These are phyloP conservation scores for Aeoliscus strigatus DNA, from an alignment of 2,797 vertebrate genomes.

Conservation along the genomic window DNA sequence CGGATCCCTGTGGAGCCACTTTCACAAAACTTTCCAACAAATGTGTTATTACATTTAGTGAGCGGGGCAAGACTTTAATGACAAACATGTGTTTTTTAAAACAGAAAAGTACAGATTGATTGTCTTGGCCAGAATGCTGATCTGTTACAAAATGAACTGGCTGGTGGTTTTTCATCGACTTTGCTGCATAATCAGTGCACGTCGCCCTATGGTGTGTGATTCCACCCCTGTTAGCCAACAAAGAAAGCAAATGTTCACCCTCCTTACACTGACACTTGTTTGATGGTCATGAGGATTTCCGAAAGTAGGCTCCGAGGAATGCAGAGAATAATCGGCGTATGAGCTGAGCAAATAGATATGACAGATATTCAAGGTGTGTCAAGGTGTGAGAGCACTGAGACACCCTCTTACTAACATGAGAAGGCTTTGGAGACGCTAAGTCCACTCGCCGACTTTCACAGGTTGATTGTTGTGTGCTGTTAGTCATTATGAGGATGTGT, in stretches of 20 bases:
- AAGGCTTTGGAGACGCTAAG: constrained; percentile 6
- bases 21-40: constrained; percentile 10
- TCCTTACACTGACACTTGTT: background rate
- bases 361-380: constrained; percentile 28
- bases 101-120: constrained; percentile 16
- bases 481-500: constrained; percentile 26
- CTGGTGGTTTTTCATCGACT: no score
- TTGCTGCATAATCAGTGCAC: no score
- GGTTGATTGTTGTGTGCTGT: background rate
- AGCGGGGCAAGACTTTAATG: background rate
- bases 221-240: no score
- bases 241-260: no score
- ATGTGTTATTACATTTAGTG: no score
- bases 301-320: background rate
- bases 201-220: no score
- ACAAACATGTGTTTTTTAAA: constrained; percentile 8
- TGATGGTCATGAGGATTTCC: constrained; percentile 2
- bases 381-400: constrained; percentile 2
- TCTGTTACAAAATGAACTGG: background rate
- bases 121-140: background rate
- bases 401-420: constrained; percentile 43
- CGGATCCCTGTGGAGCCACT: constrained; percentile 8
- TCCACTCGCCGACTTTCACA: constrained; percentile 9
- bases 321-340: background rate
- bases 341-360: background rate